phyloP scores from a whole-genome alignment of 2,888 invertebrate species.

The Chymomyza fuscimana region DNA sequence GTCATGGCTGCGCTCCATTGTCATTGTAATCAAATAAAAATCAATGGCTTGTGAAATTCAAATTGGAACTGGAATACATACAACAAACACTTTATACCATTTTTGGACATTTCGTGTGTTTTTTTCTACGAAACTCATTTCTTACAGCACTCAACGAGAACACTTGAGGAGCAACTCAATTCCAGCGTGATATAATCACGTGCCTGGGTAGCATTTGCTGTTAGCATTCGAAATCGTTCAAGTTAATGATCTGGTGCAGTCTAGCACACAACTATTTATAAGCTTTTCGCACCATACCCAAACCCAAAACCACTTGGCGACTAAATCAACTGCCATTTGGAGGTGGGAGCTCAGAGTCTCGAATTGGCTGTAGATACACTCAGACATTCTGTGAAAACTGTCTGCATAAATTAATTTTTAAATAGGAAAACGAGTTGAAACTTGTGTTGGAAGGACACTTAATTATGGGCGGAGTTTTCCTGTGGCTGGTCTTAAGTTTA shows the following conservation, averaged over 20 bases:
- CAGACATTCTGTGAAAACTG: slow-evolving; percentile 17
- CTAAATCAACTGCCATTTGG: slow-evolving; percentile 68
- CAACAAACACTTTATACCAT: neutral
- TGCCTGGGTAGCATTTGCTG: slow-evolving; percentile 66
- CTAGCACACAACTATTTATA: slow-evolving; percentile 49
- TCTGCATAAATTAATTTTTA: slow-evolving; percentile 66
- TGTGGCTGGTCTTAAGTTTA: slow-evolving; percentile 24
- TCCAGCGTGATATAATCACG: slow-evolving; percentile 44
- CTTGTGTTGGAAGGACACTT: slow-evolving; percentile 33
- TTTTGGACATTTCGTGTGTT: neutral
- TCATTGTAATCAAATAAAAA: slow-evolving; percentile 72
- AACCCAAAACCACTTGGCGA: slow-evolving; percentile 37
- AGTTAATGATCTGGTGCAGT: slow-evolving; percentile 71
- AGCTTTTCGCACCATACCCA: slow-evolving; percentile 35
- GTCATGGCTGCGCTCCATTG: slow-evolving; percentile 51
- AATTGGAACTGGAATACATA: slow-evolving; percentile 45
- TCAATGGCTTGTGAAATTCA: slow-evolving; percentile 73
- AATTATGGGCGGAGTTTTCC: slow-evolving; percentile 49
- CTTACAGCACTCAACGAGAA: slow-evolving; percentile 43
- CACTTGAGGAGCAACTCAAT: neutral
- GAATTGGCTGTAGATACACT: slow-evolving; percentile 6
- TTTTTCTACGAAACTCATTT: slow-evolving; percentile 37
- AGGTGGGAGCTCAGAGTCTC: neutral
- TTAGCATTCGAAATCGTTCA: slow-evolving; percentile 61
- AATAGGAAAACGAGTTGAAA: slow-evolving; percentile 44